Evolutionary conservation across 2,888 invertebrate species (phyloP).

Genomic region (Arctia plantaginis): DNA sequence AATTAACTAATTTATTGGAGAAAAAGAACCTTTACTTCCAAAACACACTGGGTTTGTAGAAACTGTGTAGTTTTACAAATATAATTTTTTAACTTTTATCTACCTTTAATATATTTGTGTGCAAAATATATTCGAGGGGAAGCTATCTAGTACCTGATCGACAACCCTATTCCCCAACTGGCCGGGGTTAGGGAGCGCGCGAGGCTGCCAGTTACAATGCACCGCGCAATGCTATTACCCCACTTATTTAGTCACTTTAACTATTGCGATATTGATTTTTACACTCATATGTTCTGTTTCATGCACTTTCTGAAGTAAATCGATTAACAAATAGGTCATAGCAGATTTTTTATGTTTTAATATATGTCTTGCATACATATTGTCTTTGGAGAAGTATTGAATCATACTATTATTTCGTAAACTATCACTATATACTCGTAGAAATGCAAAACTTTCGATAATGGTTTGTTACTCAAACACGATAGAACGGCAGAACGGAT

Average conservation of each 20-base stretch:
- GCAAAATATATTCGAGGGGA: neutral
- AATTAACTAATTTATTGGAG: too few relatives aligned
- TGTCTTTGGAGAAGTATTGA: too few relatives aligned
- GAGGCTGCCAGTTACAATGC: slow-evolving; percentile 67
- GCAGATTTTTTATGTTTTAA: neutral
- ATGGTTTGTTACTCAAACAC: too few relatives aligned
- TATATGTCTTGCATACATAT: neutral
- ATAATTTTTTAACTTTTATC: too few relatives aligned
- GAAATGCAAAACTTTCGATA: too few relatives aligned
- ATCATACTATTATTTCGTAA: too few relatives aligned
- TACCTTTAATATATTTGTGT: neutral
- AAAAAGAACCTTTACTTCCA: too few relatives aligned
- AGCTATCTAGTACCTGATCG: neutral
- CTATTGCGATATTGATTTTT: slow-evolving; percentile 81
- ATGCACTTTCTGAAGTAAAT: slow-evolving; percentile 31
- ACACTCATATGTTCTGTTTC: slow-evolving; percentile 64
- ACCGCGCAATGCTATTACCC: slow-evolving; percentile 76
- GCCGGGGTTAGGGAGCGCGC: slow-evolving; percentile 58
- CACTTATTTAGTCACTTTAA: slow-evolving; percentile 78
- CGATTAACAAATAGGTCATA: slow-evolving; percentile 27
- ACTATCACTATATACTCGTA: too few relatives aligned
- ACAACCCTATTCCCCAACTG: slow-evolving; percentile 54
- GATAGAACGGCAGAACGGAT: too few relatives aligned
- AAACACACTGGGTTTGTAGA: too few relatives aligned
- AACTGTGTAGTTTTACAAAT: too few relatives aligned